These are phyloP conservation scores for Chrysolina oricalcia DNA, from an alignment of 2,888 invertebrate genomes.

Conservation along the genomic window DNA sequence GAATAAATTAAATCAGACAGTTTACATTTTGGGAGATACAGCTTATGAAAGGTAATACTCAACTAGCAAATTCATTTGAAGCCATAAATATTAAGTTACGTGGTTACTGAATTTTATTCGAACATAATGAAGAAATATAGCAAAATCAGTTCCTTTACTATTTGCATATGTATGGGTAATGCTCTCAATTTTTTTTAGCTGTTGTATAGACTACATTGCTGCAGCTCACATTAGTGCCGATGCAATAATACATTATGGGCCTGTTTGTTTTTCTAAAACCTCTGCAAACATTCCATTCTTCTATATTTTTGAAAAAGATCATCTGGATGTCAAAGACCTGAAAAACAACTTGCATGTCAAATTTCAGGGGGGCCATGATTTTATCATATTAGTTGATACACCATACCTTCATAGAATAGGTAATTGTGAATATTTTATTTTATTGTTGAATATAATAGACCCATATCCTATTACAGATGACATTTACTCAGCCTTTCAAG, in stretches of 20 bases:
- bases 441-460: neutral
- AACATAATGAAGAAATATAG: too few relatives aligned
- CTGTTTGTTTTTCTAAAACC: conserved; percentile 87
- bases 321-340: conserved; percentile 73
- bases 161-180: too few relatives aligned
- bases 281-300: conserved; percentile 82
- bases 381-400: conserved; percentile 80
- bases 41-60: conserved; percentile 87
- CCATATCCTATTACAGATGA: conserved; percentile 38
- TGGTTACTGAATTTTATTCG: too few relatives aligned
- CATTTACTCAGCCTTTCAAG: conserved; percentile 35
- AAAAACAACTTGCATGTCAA: conserved; percentile 64
- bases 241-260: conserved; percentile 93
- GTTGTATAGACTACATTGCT: conserved; percentile 92
- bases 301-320: conserved; percentile 80
- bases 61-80: too few relatives aligned
- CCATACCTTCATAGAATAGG: conserved; percentile 79
- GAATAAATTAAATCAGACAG: conserved; percentile 74
- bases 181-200: conserved; percentile 74
- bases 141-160: too few relatives aligned
- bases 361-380: conserved; percentile 66
- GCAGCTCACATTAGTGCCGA: conserved; percentile 91
- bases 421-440: conserved; percentile 57
- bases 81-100: too few relatives aligned
- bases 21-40: conserved; percentile 92